These are phyloP conservation scores for Lasius platythorax DNA, from an alignment of 2,888 invertebrate genomes.

Conservation along the genomic window DNA sequence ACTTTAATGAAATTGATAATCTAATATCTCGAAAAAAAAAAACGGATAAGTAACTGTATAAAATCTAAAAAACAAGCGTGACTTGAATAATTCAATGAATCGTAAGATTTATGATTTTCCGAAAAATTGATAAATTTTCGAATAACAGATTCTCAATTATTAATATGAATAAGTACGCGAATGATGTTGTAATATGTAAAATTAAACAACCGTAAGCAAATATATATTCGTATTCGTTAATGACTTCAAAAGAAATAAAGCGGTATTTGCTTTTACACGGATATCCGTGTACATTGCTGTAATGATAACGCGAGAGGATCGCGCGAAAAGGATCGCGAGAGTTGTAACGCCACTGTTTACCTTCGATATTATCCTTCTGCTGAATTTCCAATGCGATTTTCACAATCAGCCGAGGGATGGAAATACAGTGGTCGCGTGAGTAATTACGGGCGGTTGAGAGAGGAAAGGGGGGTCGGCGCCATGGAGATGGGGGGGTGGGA, in stretches of 20 bases:
- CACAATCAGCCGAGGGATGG: constrained; percentile 41
- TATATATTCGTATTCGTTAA: neutral
- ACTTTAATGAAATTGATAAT: constrained; percentile 61
- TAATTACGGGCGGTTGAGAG: constrained; percentile 27
- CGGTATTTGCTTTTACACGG: neutral
- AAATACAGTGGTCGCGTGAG: constrained; percentile 46
- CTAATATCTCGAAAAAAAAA: constrained; percentile 29
- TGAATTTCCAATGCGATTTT: constrained; percentile 46
- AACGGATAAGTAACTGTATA: neutral
- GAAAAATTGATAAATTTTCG: neutral
- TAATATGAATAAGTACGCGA: neutral
- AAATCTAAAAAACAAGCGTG: neutral
- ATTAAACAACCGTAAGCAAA: neutral
- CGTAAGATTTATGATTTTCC: neutral
- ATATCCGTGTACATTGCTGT: neutral
- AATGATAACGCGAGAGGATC: neutral
- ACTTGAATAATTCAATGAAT: neutral
- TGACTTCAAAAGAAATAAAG: neutral
- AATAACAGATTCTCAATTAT: neutral
- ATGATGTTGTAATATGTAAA: neutral
- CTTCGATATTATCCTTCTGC: constrained; percentile 5
- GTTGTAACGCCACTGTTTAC: neutral
- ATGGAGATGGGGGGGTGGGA: neutral
- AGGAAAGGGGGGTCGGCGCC: neutral
- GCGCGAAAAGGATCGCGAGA: neutral